Conservation (phyloP, 2,888 invertebrate species). For the Callyntrura guangdongensis region DNA sequence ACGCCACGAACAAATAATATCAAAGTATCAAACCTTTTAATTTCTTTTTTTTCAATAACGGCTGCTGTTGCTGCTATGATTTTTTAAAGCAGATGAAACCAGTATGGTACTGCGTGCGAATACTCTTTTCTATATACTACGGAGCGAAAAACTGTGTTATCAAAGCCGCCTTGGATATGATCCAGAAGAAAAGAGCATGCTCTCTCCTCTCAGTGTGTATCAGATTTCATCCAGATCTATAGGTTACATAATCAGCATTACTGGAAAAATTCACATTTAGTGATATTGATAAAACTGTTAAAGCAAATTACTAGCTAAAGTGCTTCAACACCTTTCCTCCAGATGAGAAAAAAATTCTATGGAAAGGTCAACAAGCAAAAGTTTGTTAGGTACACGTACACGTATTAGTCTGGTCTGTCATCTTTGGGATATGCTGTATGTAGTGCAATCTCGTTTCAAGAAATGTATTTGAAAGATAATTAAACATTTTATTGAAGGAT, state of each 20-base stretch:
- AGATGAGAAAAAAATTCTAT: slow-evolving; percentile 3
- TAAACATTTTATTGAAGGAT: background rate
- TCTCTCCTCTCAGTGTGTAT: background rate
- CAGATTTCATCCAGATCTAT: slow-evolving; percentile 8
- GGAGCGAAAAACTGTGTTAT: slow-evolving; percentile 4
- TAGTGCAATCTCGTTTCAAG: too few species aligned
- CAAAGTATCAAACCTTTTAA: background rate
- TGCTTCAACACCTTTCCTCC: slow-evolving; percentile 16
- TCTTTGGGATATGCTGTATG: background rate
- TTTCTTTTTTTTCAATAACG: slow-evolving; percentile 1
- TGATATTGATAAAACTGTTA: background rate
- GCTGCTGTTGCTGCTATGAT: background rate
- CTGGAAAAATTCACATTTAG: too few species aligned
- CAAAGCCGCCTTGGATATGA: slow-evolving; percentile 42
- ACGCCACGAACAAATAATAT: background rate
- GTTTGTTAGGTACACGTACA: background rate
- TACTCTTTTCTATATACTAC: background rate
- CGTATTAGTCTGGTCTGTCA: background rate
- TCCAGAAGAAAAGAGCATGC: slow-evolving; percentile 17
- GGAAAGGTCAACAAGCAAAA: slow-evolving; percentile 9
- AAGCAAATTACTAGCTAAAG: background rate
- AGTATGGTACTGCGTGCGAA: background rate
- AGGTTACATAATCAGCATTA: slow-evolving; percentile 17
- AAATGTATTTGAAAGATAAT: background rate
- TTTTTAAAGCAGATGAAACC: slow-evolving; percentile 20